Percentiles rank a stretch among this genome's conserved stretches.
phyloP scores from a whole-genome alignment of 2,888 invertebrate genomes.

The Melinaea menophilus region DNA sequence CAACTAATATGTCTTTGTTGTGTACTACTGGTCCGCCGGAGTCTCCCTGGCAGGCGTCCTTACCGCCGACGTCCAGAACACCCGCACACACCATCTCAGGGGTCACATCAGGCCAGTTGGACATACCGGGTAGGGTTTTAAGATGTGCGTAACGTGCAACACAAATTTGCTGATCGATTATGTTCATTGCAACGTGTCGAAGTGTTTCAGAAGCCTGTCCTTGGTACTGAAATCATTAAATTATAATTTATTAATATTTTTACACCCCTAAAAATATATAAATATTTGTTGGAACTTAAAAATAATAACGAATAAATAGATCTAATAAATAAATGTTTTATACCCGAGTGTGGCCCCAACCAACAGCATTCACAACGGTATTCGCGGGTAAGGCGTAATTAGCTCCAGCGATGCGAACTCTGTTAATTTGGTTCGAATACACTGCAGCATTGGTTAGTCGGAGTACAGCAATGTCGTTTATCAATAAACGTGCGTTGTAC shows the following conservation, averaged over 20 bases:
- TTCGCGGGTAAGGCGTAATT: neutral
- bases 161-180: constrained; percentile 43
- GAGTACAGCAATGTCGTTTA: constrained; percentile 3
- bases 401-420: neutral
- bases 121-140: constrained; percentile 12
- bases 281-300: neutral
- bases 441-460: neutral
- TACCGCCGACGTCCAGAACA: constrained; percentile 44
- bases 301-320: neutral
- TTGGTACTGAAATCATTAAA: constrained; percentile 23
- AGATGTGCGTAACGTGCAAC: constrained; percentile 41
- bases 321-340: neutral
- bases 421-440: neutral
- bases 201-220: constrained; percentile 30
- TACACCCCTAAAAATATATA: neutral
- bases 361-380: neutral
- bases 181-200: constrained; percentile 41
- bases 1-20: constrained; percentile 44
- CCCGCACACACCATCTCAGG: constrained; percentile 54
- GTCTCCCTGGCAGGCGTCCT: constrained; percentile 50
- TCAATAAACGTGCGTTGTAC: neutral
- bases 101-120: constrained; percentile 34
- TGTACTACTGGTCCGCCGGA: constrained; percentile 52
- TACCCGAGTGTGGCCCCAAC: neutral
- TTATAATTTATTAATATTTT: neutral